These are phyloP conservation scores for Sula dactylatra DNA, from an alignment of 2,113 vertebrate genomes.

Conservation along the genomic window DNA sequence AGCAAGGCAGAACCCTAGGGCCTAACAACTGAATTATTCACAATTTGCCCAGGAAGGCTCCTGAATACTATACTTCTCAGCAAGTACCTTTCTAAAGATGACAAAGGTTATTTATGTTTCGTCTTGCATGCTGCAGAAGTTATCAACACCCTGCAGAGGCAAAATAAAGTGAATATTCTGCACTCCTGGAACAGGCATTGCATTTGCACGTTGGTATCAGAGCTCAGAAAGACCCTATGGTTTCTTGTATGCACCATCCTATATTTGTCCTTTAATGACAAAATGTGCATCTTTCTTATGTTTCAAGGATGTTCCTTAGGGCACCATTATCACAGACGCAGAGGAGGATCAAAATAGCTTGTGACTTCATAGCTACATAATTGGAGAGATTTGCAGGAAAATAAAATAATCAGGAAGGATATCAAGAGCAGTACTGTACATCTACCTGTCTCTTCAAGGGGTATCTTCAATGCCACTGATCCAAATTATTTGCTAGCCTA, in stretches of 20 bases:
- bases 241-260: background rate
- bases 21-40: background rate
- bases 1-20: background rate
- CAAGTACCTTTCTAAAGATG: background rate
- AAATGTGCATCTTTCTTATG: fast-evolving
- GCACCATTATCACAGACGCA: background rate
- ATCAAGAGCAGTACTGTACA: background rate
- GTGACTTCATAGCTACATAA: background rate
- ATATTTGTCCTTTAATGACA: background rate
- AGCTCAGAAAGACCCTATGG: background rate
- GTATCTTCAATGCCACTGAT: background rate
- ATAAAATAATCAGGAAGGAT: background rate
- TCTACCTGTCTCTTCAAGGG: background rate
- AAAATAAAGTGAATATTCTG: background rate
- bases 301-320: background rate
- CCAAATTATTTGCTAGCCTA: background rate
- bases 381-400: background rate
- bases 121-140: background rate
- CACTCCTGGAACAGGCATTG: background rate
- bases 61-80: background rate
- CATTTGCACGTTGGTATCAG: background rate
- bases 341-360: background rate
- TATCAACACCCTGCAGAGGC: background rate
- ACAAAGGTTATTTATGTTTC: background rate
- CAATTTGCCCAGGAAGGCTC: background rate